A percentile compares a stretch with the other conserved stretches of the same genome.
Evolutionary conservation across 2,888 invertebrate species (phyloP).

Genomic region (Pterobdella sp.): DNA sequence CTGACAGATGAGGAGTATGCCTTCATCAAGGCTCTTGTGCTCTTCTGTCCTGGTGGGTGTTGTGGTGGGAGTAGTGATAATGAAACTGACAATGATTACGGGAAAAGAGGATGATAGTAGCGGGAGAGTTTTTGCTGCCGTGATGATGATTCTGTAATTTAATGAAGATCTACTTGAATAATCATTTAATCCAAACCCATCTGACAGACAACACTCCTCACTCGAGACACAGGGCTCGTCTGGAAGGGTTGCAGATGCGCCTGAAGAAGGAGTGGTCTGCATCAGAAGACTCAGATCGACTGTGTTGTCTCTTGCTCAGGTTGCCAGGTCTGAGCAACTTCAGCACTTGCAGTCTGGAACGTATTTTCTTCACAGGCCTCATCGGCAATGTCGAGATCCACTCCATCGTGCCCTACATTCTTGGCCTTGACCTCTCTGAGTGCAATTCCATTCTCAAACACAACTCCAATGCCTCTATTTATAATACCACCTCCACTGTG

Average conservation of each 20-base stretch:
- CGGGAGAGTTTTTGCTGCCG: neutral
- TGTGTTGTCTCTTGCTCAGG: constrained; percentile 71
- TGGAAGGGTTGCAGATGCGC: constrained; percentile 60
- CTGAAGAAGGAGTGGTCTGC: constrained; percentile 57
- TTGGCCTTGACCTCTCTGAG: constrained; percentile 58
- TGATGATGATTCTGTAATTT: too few species aligned
- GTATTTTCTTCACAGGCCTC: constrained; percentile 84
- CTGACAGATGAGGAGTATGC: constrained; percentile 79
- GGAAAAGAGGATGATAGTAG: too few species aligned
- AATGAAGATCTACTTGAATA: too few species aligned
- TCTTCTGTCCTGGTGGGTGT: constrained; percentile 69
- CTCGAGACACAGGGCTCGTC: constrained; percentile 48
- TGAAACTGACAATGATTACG: too few species aligned
- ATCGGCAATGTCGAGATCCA: constrained; percentile 90
- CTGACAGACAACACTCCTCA: constrained; percentile 16
- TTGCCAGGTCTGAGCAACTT: constrained; percentile 50
- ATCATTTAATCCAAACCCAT: neutral
- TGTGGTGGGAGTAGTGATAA: too few species aligned
- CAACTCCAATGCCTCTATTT: neutral
- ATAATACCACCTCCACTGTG: neutral
- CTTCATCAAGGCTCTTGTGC: constrained; percentile 71
- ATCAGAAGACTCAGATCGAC: constrained; percentile 69
- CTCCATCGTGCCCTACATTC: constrained; percentile 81
- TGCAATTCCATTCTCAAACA: constrained; percentile 37
- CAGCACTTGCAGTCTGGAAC: constrained; percentile 77